A percentile compares a stretch with the other conserved stretches of the same genome.
These are phyloP conservation scores for Notamacropus eugenii DNA, from an alignment of 2,797 vertebrate species.

Conservation along the genomic window DNA sequence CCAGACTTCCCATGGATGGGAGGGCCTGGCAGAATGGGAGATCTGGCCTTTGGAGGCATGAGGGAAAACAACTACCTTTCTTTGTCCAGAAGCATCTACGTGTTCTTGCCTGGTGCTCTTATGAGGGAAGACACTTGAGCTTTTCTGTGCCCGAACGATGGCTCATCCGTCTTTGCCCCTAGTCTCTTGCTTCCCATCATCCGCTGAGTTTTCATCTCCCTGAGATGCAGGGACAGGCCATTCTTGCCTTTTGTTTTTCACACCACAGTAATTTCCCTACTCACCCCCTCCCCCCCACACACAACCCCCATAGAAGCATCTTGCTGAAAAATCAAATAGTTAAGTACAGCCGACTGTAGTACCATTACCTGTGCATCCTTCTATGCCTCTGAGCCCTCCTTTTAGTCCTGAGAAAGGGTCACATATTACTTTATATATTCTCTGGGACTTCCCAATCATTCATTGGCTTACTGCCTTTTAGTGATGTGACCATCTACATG, in stretches of 20 bases:
- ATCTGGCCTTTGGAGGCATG: not conserved
- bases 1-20: not conserved
- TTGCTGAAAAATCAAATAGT: too few species aligned
- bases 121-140: not conserved
- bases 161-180: slow-evolving; percentile 10
- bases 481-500: not conserved
- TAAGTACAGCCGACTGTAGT: too few species aligned
- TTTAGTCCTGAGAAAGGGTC: too few species aligned
- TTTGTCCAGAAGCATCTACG: not conserved
- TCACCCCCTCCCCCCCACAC: too few species aligned
- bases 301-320: too few species aligned
- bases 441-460: not conserved
- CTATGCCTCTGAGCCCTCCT: too few species aligned
- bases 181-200: not conserved
- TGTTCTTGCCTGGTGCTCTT: not conserved
- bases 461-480: not conserved
- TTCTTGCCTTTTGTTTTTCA: not conserved
- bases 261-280: not conserved
- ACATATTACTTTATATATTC: too few species aligned
- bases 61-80: not conserved
- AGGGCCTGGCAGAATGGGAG: not conserved
- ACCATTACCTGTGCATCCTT: too few species aligned
- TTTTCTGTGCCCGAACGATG: not conserved
- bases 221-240: not conserved
- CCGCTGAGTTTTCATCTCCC: not conserved